These are phyloP conservation scores for Miniopterus natalensis DNA, from an alignment of 2,113 vertebrate genomes.

Conservation along the genomic window DNA sequence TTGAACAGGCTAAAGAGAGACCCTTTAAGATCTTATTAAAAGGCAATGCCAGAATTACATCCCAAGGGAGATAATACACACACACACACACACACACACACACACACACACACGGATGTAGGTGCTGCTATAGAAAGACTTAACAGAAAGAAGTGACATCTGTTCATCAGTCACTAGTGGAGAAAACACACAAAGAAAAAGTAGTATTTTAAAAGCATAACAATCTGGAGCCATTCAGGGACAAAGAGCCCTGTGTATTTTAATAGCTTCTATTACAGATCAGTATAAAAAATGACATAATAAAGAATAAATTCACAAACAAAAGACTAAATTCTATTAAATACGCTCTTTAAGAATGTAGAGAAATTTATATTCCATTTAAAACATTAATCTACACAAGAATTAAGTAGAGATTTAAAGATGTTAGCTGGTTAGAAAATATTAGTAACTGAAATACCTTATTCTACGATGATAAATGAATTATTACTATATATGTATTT, in stretches of 20 bases:
- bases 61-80: not conserved
- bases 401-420: constrained; percentile 35
- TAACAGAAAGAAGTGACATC: not conserved
- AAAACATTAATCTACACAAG: constrained; percentile 33
- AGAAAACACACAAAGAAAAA: not conserved
- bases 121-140: constrained; percentile 15
- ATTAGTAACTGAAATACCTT: constrained; percentile 36
- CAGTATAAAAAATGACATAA: not conserved
- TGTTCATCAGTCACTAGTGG: not conserved
- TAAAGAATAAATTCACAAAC: constrained; percentile 48
- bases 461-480: constrained; percentile 25
- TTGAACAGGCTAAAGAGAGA: not conserved
- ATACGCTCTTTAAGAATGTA: constrained; percentile 3
- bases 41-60: not conserved
- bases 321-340: constrained; percentile 46
- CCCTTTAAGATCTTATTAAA: not conserved
- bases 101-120: not conserved
- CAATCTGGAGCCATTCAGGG: not conserved
- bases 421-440: constrained; percentile 37
- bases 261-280: not conserved
- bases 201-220: constrained; percentile 29
- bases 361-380: constrained; percentile 23
- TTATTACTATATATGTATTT: not conserved
- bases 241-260: not conserved
- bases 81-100: not conserved